Base-by-base conservation (phyloP, 30 jellyfish, hydroid and myxozoan genomes). In the Catostylus mosaicus region DNA sequence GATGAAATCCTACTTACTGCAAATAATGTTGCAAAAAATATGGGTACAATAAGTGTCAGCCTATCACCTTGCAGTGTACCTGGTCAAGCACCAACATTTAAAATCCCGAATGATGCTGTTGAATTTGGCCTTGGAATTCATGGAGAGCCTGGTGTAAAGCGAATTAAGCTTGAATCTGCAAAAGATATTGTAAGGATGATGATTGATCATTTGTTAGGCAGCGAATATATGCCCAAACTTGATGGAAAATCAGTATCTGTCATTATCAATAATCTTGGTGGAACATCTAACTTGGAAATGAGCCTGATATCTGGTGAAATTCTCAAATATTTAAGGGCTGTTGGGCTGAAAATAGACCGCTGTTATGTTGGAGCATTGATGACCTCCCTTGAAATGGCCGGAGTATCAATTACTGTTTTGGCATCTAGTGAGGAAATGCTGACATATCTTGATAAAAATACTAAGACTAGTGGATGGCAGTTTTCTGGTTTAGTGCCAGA, bases 41-140 rank as follows among this genome's bases (percentile, higher is more conserved):
- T 94, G 97, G 99, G 99, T 77, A 95, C 99, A 19, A 89, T 95
- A 4, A 89, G 99, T 83, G 66, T 95, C 6, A 95, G 99, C 68
- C 77, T 95, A 45, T 95, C 99, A 12, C 97, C 99, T 23, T 95
- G 99, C 84, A 90, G 98, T 52, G 74, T 95, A 14, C 99, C 99
- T 43, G 99, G 99, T 48, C 94, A 95, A 78, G 91, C 96, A 26
- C 63, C 95, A 35, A 88, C 94, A 33, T 95, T 95, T 67, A 74
- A 62, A n/a, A 84, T 95, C 47, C 90, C 92, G 22, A 73, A 74
- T 8, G 96, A 89, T 81, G 86, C 56, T n/a, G 89, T 85, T 27
- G 99, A 95, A 57, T 95, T 95, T 89, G 99, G 99, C 30, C 90
- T 95, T 37, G 99, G 99, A 10, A 94, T 94, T 30, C 99, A 94